phyloP scores from a whole-genome alignment of 2,888 invertebrate genomes.

The Druceiella hillmani region DNA sequence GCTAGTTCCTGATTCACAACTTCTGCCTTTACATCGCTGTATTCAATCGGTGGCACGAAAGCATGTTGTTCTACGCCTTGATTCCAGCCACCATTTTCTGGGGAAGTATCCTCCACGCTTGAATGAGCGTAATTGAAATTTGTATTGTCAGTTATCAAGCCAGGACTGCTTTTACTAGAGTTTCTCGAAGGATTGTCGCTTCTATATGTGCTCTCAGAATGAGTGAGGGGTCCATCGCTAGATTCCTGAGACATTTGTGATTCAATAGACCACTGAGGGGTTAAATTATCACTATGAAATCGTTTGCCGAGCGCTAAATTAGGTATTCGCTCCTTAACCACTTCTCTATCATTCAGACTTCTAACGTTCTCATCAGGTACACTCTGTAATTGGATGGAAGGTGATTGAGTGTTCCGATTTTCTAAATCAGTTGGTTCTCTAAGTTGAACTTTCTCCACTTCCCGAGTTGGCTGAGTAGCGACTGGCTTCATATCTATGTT shows the following conservation, averaged over 20 bases:
- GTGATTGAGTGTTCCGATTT: conserved; percentile 15
- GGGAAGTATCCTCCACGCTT: conserved; percentile 31
- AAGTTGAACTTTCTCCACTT: conserved; percentile 24
- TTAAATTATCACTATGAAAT: conserved; percentile 39
- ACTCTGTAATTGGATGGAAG: conserved; percentile 2
- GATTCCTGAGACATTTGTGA: conserved; percentile 62
- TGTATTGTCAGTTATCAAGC: conserved; percentile 37
- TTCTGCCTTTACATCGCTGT: conserved; percentile 21
- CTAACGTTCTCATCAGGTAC: conserved; percentile 25
- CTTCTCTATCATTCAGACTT: conserved; percentile 39
- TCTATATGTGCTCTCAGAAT: conserved; percentile 55
- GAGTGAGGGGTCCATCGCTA: conserved; percentile 55
- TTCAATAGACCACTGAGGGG: conserved; percentile 62
- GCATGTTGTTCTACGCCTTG: not conserved
- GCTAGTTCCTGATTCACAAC: conserved; percentile 33
- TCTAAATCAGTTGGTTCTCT: conserved; percentile 22
- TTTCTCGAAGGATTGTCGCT: conserved; percentile 55
- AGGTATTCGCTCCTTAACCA: conserved; percentile 39
- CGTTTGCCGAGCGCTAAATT: conserved; percentile 43
- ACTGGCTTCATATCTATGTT: conserved; percentile 21
- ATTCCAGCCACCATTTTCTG: conserved; percentile 27
- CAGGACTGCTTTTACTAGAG: conserved; percentile 45
- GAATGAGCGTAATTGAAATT: conserved; percentile 40
- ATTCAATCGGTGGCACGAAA: conserved; percentile 5
- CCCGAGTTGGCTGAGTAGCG: conserved; percentile 26